Evolutionary conservation across 2,888 invertebrate species (phyloP), one percentile per base, ranked within the genome.

Genomic region (Drosophila nr. medialis): DNA sequence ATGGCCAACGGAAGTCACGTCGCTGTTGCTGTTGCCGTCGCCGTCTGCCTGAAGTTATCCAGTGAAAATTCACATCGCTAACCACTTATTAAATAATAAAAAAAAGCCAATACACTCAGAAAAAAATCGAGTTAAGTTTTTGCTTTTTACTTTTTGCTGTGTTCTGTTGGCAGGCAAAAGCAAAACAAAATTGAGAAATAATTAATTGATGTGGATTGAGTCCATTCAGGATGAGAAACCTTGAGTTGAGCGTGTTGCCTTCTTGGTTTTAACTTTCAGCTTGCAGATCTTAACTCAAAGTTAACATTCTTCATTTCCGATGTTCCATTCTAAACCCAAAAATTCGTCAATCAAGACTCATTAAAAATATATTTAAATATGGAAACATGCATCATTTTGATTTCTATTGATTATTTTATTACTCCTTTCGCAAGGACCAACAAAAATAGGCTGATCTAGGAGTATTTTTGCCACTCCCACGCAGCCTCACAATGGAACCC

Each of bases 1-100:
- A 72, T 79, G 64, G 72, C 38, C 81, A 86, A 74, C 86, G 83
- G 86, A 84, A 83, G 86, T 84, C 86, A 86, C 83, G 83, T 83
- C 72, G 71, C 21, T 7, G 27, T 29, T 21, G 40, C 66, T 10
- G 18, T 27, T 10, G 8, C 54, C 54, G 42, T 60, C 72, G 61
- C 75, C 45, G 45, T 45, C 24, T 24, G 45, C 24, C 45, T 45
- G 45, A 24, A 45, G 45, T 85, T 85, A 83, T 80, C 78, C 83
- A 85, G 67, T 64, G 80, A 72, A 83, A 83, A 80, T 67, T 53
- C 73, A 54, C 70, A 61, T n/a, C 51, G 59, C 59, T 60, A 32
- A 64, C 65, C 75, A 74, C 76, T 78, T 78, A 75, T 80, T 78
- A 75, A 85, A 80, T 84, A 77, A 77, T 78, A 72, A 64, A 69